Evolutionary conservation across 2,797 vertebrate genomes (phyloP).

Genomic region (Anguilla anguilla): DNA sequence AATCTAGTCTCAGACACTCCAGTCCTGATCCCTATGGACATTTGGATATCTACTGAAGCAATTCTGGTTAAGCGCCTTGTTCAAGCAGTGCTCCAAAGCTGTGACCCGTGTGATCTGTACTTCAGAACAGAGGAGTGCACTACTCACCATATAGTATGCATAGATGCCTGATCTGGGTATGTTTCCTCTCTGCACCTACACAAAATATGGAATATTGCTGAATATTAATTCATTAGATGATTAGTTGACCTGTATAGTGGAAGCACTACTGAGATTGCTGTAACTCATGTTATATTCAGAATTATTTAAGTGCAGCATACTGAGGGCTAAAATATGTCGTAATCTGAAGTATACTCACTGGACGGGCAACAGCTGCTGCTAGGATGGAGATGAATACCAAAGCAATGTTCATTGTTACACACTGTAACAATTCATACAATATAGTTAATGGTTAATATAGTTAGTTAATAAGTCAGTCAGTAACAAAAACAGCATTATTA

Average conservation of each 20-base stretch:
- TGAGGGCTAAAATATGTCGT: not conserved
- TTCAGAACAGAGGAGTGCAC: not conserved
- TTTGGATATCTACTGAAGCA: too few relatives aligned
- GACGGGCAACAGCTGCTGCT: not conserved
- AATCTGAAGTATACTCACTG: constrained; percentile 4
- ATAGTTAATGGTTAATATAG: not conserved
- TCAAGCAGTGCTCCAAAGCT: not conserved
- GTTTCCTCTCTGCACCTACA: not conserved
- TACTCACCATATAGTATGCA: not conserved
- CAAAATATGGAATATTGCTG: not conserved
- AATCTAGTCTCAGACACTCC: not conserved
- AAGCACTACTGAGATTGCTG: not conserved
- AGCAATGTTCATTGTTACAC: constrained; percentile 13
- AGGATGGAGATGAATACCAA: constrained; percentile 5
- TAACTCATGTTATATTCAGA: not conserved
- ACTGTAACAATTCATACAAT: constrained; percentile 6
- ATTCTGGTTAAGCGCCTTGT: too few relatives aligned
- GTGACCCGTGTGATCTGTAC: not conserved
- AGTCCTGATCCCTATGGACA: not conserved
- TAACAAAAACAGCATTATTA: not conserved
- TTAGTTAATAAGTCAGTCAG: not conserved
- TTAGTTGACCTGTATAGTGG: not conserved
- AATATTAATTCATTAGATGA: not conserved
- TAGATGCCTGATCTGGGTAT: not conserved
- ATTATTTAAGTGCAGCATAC: not conserved